Base-by-base conservation (phyloP, 2,113 vertebrate species). In the Gracilinanus agilis region DNA sequence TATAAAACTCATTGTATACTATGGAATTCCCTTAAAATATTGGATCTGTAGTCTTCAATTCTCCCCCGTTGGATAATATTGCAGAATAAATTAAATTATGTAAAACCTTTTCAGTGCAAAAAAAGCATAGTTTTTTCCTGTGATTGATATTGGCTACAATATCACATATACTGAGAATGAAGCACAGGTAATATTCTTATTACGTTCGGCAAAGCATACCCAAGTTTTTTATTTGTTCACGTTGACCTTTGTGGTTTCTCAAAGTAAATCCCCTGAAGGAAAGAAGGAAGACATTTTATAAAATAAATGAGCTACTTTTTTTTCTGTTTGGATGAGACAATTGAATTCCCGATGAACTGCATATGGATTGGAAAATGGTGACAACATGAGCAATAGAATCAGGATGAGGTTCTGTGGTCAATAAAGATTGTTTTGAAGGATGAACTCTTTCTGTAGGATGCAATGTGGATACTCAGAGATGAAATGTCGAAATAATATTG, bases 51-150 rank as follows among this genome's bases (percentile, higher is more conserved):
- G 93, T 91, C 56, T 49, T 3, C 0, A 90, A 61, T 96, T 91
- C 56, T 90, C 89, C 95, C 90, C 55, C 83, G 23, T 29, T 93
- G 12, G 90, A 94, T 83, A 90, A 29, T 54, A 61, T 53, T 92
- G 0, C 9, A 53, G 24, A 93, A 93, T 34, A 89, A 44, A 89
- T 24, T 83, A 8, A 94, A 91, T 2, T 91, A 44, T 1, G 83
- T 12, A 96, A 93, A 25, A 44, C 0, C 91, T 8, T 58, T 92
- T 9, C 89, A 55, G 8, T 93, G 10, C 54, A 90, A n/a, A 21
- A 91, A 55, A 94, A 90, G 24, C 8, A 12, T 27, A 44, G 12
- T 9, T 2, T n/a, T 44, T 90, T 67, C n/a, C 2, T 3, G 6
- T 53, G 21, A 40, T 55, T 91, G 1, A 44, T n/a, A 58, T 44